Evolutionary conservation across 1,140 invertebrate genomes (phyloP).

Genomic region (Akabosia matsudoensis): DNA sequence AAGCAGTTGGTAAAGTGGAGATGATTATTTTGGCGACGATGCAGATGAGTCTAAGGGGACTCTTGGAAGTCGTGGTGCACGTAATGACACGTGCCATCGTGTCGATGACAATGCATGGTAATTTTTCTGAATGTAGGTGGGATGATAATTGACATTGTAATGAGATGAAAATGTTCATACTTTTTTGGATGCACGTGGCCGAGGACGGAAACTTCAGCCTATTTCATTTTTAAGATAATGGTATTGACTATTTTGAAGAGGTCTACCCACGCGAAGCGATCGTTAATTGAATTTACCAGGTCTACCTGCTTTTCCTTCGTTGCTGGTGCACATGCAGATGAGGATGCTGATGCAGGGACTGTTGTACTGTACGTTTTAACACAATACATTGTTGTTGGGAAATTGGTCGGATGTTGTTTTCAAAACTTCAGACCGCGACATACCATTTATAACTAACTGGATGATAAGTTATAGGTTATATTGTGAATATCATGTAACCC

Average conservation of each 20-base stretch:
- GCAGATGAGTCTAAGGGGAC: not conserved
- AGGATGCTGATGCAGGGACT: no score
- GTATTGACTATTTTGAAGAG: no score
- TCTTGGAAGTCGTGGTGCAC: not conserved
- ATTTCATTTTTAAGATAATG: no score
- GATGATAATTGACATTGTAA: not conserved
- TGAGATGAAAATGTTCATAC: not conserved
- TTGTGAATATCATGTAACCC: not conserved
- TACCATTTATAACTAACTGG: not conserved
- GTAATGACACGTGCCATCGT: not conserved
- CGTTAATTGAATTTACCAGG: not conserved
- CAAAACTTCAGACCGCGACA: not conserved
- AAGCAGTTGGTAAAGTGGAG: no score
- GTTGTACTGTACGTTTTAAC: no score
- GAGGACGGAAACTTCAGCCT: no score
- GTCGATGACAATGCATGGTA: conserved; percentile 1
- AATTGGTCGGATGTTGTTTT: conserved; percentile 17
- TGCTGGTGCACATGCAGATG: no score
- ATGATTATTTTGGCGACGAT: not conserved
- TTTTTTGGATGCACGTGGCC: not conserved
- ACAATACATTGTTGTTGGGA: conserved; percentile 7
- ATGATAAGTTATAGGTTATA: no score
- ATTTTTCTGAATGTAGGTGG: not conserved
- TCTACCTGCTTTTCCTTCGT: not conserved
- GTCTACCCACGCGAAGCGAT: no score